Evolutionary conservation across 2,113 vertebrate genomes (phyloP), one percentile per base, ranked within the genome.

Genomic region (Pseudorectes ferrugineus): DNA sequence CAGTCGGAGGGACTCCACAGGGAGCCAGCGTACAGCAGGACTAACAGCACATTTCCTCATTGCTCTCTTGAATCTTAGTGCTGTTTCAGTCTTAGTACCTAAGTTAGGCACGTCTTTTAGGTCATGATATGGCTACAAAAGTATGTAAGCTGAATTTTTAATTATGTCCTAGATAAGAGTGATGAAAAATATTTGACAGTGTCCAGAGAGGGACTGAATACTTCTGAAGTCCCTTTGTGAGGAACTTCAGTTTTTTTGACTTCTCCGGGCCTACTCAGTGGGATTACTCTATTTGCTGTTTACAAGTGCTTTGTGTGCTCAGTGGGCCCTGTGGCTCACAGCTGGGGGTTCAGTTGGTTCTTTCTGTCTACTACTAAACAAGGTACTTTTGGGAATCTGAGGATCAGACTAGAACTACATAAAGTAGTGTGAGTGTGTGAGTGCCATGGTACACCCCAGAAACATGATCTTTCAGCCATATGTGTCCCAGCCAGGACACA

Each of bases 21-120:
- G n/a, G 3, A 91, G 19, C 7, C 20, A 43, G 42, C 0, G 0
- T 17, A 29, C 0, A 1, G 28, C 31, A 58, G 25, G 9, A 9
- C 38, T 40, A 42, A 13, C 2, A 7, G 19, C 13, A 28, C 16
- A 19, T 14, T 31, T 68, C 21, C 21, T 72, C 3, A 0, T 9
- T 38, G 15, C 14, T 67, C 2, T 66, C 43, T 49, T 46, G 9
- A 51, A 16, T 18, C 20, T 22, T 15, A 5, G 11, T 46, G 20
- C 28, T 66, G 22, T 22, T 52, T 9, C 40, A 20, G 8, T 31
- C 62, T 75, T n/a, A 40, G 21, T 14, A 63, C 38, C 8, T 57
- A 24, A 24, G 8, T 40, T 46, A 57, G 49, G n/a, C 28, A 48
- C 25, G 4, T 72, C 1, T 19, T 35, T 71, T 66, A 54, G 10